phyloP scores from a whole-genome alignment of 2,888 invertebrate species.

The Homarus gammarus region DNA sequence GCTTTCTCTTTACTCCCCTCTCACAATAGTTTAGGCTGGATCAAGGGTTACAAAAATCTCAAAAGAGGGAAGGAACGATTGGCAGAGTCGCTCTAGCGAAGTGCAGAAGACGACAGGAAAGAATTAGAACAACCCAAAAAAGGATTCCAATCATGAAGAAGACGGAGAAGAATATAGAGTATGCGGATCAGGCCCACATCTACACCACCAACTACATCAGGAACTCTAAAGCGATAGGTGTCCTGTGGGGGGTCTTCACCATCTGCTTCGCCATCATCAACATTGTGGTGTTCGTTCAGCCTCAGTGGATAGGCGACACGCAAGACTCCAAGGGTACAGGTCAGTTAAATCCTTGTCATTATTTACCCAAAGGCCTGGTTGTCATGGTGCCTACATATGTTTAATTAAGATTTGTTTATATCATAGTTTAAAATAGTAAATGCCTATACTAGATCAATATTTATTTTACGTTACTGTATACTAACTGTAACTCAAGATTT shows the following conservation, averaged over 20 bases:
- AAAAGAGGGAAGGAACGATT: neutral
- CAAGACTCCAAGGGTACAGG: conserved; percentile 91
- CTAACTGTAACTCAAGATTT: too few relatives aligned
- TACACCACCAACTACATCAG: conserved; percentile 58
- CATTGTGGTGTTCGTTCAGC: conserved; percentile 92
- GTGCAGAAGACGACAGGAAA: neutral
- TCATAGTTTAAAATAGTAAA: too few relatives aligned
- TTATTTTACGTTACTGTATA: too few relatives aligned
- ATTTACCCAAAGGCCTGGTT: too few relatives aligned
- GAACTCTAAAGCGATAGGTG: conserved; percentile 87
- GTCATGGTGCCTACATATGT: too few relatives aligned
- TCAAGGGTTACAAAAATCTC: neutral
- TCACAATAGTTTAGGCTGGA: too few relatives aligned
- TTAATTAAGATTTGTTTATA: too few relatives aligned
- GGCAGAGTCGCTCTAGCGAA: neutral
- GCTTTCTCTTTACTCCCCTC: too few relatives aligned
- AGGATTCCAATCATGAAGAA: conserved; percentile 49
- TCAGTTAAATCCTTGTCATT: too few relatives aligned
- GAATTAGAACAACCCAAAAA: neutral
- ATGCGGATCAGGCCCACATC: conserved; percentile 55
- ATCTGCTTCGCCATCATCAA: conserved; percentile 98
- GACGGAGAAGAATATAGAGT: conserved; percentile 63
- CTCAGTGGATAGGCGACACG: conserved; percentile 90
- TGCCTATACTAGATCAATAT: too few relatives aligned
- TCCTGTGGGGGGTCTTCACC: conserved; percentile 98